Conservation (phyloP, 2,888 invertebrate genomes). For the Hyposoter didymator region DNA sequence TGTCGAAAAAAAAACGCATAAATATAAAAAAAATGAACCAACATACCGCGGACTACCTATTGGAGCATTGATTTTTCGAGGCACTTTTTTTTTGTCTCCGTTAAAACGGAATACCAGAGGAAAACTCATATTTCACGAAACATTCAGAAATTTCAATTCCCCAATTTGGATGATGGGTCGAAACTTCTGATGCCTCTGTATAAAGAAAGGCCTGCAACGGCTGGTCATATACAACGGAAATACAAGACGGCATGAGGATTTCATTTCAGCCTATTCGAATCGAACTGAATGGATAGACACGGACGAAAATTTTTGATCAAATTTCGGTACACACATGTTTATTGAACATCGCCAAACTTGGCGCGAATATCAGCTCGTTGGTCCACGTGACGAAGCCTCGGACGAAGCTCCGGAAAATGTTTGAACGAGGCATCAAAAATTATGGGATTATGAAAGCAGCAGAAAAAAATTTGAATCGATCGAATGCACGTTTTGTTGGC, state of each 20-base stretch:
- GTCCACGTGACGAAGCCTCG: neutral
- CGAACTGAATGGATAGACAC: neutral
- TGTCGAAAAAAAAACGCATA: neutral
- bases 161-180: conserved; percentile 1
- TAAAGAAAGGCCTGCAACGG: neutral
- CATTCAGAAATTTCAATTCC: neutral
- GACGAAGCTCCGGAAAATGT: neutral
- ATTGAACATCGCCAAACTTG: neutral
- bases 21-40: conserved; percentile 19
- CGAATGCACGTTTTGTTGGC: neutral
- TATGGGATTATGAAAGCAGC: neutral
- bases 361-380: neutral
- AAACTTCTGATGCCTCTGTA: neutral
- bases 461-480: neutral
- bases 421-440: neutral
- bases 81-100: neutral
- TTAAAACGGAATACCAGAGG: neutral
- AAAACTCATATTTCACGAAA: conserved; percentile 20
- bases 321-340: neutral
- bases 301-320: neutral
- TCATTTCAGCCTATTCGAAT: neutral
- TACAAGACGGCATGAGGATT: neutral
- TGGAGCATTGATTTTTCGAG: conserved; percentile 11
- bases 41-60: neutral
- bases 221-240: neutral